Percentiles rank a stretch among this genome's conserved stretches.
These are phyloP conservation scores for Drosophila paulistorum DNA, from an alignment of 1,140 invertebrate genomes.

Conservation along the genomic window DNA sequence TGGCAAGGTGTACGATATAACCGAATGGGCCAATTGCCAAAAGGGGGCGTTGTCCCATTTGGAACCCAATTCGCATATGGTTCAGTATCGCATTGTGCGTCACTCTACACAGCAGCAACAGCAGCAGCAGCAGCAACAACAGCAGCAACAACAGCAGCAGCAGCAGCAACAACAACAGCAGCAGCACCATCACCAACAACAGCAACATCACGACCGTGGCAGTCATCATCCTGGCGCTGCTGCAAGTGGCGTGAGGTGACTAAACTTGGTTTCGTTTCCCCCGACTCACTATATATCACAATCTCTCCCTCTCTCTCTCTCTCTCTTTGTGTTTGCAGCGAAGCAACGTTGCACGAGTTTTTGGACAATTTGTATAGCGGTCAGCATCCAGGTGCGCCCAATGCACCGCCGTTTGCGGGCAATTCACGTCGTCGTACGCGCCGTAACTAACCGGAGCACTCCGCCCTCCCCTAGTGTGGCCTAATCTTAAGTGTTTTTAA, in stretches of 20 bases:
- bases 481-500: constrained; percentile 72
- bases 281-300: too few relatives aligned
- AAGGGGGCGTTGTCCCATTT: constrained; percentile 91
- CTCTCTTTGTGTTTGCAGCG: constrained; percentile 44
- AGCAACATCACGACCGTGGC: constrained; percentile 49
- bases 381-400: constrained; percentile 73
- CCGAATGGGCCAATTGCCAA: constrained; percentile 97
- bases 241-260: constrained; percentile 60
- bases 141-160: constrained; percentile 61
- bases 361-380: constrained; percentile 82
- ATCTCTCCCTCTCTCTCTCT: too few relatives aligned
- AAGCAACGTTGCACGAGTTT: constrained; percentile 79
- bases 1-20: constrained; percentile 96
- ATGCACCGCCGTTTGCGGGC: constrained; percentile 57
- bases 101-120: constrained; percentile 85
- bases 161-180: constrained; percentile 59
- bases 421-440: constrained; percentile 69
- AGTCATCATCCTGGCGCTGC: constrained; percentile 59
- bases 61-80: constrained; percentile 93
- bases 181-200: constrained; percentile 54
- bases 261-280: background rate
- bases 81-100: constrained; percentile 95
- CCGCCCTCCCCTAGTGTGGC: background rate
- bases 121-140: constrained; percentile 81
- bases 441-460: constrained; percentile 61